Conservation (phyloP, 2,797 vertebrate species). For the Micromesistius poutassou region DNA sequence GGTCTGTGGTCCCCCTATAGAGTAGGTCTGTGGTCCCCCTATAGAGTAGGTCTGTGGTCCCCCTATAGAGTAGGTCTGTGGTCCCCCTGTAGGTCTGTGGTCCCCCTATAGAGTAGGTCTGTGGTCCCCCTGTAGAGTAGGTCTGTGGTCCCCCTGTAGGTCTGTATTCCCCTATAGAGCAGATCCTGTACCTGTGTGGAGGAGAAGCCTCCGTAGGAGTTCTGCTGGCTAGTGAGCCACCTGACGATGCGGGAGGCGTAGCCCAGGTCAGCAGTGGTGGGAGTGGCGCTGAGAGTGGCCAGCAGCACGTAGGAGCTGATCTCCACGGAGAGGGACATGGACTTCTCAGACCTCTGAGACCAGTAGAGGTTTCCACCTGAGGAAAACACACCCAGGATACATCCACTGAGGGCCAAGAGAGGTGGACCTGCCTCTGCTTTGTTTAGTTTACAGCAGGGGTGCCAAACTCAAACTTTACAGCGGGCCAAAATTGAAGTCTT, state of each 20-base stretch:
- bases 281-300: constrained; percentile 66
- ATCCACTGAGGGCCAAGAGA: background rate
- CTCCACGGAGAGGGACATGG: constrained; percentile 77
- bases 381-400: constrained; percentile 12
- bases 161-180: background rate
- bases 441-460: too few species aligned
- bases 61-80: too few species aligned
- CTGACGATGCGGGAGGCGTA: constrained; percentile 65
- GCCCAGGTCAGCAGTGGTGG: constrained; percentile 62
- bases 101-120: background rate
- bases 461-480: too few species aligned
- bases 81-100: too few species aligned
- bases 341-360: constrained; percentile 49
- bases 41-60: too few species aligned
- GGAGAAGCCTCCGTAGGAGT: constrained; percentile 79
- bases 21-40: too few species aligned
- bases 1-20: too few species aligned
- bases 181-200: constrained; percentile 81
- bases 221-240: constrained; percentile 79
- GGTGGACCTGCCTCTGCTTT: background rate
- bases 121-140: background rate
- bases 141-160: background rate
- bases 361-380: constrained; percentile 62
- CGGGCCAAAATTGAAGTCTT: too few species aligned
- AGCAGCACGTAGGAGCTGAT: constrained; percentile 77